Evolutionary conservation across 2,797 vertebrate genomes (phyloP).

Genomic region (Epinephelus malabaricus): DNA sequence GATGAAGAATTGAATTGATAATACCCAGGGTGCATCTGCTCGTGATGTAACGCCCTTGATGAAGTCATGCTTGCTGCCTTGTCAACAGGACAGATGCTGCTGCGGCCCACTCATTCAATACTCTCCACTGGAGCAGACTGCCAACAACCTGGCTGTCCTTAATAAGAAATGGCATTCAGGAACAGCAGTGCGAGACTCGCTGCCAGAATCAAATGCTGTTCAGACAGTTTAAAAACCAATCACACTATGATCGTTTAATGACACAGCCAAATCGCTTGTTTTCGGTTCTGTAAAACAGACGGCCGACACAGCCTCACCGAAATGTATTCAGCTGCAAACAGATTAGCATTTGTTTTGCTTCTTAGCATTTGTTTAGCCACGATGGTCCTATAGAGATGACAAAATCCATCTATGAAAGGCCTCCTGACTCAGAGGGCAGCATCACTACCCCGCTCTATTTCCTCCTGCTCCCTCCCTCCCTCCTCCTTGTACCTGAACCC

Average conservation of each 20-base stretch:
- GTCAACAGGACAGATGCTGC: constrained; percentile 75
- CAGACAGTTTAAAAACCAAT: constrained; percentile 69
- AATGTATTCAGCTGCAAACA: constrained; percentile 62
- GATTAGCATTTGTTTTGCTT: constrained; percentile 69
- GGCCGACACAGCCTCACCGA: constrained; percentile 15
- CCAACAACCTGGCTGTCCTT: constrained; percentile 74
- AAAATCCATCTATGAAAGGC: constrained; percentile 51
- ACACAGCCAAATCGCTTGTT: constrained; percentile 53
- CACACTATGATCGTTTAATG: constrained; percentile 53
- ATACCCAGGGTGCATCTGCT: constrained; percentile 59
- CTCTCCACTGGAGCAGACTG: constrained; percentile 53
- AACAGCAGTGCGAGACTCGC: constrained; percentile 30
- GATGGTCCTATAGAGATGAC: constrained; percentile 47
- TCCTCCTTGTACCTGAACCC: constrained; percentile 70
- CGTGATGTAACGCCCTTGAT: constrained; percentile 68
- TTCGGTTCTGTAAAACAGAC: constrained; percentile 34
- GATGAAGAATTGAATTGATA: constrained; percentile 47
- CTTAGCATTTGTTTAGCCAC: constrained; percentile 58
- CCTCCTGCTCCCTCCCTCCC: constrained; percentile 14
- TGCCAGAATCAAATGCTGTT: constrained; percentile 62
- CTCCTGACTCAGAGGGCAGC: constrained; percentile 54
- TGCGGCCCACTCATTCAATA: constrained; percentile 65
- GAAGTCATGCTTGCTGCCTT: constrained; percentile 70
- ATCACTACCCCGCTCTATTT: constrained; percentile 14
- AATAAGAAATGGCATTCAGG: constrained; percentile 69